phyloP scores from a whole-genome alignment of 2,797 vertebrate genomes.

The Gymnothorax reevesii region DNA sequence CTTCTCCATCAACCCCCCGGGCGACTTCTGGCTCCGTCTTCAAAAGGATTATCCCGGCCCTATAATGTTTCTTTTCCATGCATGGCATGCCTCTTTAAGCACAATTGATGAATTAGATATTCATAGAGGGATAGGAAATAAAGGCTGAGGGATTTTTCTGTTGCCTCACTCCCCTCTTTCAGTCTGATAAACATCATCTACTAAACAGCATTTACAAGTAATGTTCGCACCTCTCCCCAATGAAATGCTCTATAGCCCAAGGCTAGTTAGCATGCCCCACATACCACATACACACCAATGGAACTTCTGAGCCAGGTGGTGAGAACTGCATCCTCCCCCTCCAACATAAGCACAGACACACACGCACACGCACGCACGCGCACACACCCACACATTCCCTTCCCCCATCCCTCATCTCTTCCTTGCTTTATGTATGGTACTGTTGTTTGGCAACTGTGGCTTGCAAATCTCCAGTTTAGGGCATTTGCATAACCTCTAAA shows the following conservation, averaged over 20 bases:
- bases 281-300: conserved; percentile 38
- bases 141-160: conserved; percentile 63
- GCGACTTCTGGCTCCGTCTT: conserved; percentile 73
- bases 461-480: conserved; percentile 38
- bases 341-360: too few relatives aligned
- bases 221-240: conserved; percentile 45
- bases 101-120: conserved; percentile 81
- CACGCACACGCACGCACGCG: too few relatives aligned
- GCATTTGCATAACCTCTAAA: conserved; percentile 47
- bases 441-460: conserved; percentile 48
- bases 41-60: conserved; percentile 77
- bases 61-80: conserved; percentile 76
- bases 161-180: conserved; percentile 61
- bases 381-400: not conserved
- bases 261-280: conserved; percentile 47
- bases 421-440: conserved; percentile 29
- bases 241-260: conserved; percentile 33
- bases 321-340: conserved; percentile 45
- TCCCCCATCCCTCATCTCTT: not conserved
- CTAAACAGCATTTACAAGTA: conserved; percentile 59
- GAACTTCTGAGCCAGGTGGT: conserved; percentile 44
- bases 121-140: conserved; percentile 69
- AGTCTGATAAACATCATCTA: conserved; percentile 59
- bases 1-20: conserved; percentile 66
- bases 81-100: conserved; percentile 74